phyloP scores from a whole-genome alignment of 2,113 vertebrate species.

The Xenotilapia longispinis region DNA sequence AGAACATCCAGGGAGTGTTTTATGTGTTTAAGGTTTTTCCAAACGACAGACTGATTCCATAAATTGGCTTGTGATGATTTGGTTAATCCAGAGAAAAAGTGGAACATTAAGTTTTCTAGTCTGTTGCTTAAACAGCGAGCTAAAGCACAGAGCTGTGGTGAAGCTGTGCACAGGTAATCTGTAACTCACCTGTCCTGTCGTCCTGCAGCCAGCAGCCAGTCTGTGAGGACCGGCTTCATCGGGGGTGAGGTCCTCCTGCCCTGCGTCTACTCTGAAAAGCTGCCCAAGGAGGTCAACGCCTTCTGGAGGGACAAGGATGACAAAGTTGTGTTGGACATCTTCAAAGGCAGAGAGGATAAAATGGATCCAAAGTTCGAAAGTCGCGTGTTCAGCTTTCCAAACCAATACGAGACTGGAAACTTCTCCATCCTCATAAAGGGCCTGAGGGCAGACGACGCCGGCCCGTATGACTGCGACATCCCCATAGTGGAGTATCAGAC shows the following conservation, averaged over 20 bases:
- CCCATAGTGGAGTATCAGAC: neutral
- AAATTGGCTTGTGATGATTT: neutral
- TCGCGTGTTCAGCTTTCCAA: neutral
- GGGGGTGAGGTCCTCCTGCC: neutral
- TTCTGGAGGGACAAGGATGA: neutral
- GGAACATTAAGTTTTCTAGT: neutral
- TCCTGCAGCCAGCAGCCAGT: neutral
- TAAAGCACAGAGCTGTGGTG: neutral
- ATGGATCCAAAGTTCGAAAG: neutral
- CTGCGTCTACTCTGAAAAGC: neutral
- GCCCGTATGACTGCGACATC: neutral
- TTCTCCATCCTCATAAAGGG: neutral
- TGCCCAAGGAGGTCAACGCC: neutral
- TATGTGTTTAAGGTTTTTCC: neutral
- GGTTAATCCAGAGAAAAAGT: neutral
- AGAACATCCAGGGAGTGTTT: neutral
- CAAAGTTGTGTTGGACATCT: neutral
- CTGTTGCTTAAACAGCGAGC: neutral
- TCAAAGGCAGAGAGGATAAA: accelerated
- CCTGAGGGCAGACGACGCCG: accelerated
- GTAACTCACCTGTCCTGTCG: neutral
- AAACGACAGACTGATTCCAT: neutral
- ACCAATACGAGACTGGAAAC: neutral
- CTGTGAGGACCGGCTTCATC: neutral
- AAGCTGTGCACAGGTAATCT: neutral